These are phyloP conservation scores for Suncus etruscus DNA, from an alignment of 2,113 vertebrate genomes.

Conservation along the genomic window DNA sequence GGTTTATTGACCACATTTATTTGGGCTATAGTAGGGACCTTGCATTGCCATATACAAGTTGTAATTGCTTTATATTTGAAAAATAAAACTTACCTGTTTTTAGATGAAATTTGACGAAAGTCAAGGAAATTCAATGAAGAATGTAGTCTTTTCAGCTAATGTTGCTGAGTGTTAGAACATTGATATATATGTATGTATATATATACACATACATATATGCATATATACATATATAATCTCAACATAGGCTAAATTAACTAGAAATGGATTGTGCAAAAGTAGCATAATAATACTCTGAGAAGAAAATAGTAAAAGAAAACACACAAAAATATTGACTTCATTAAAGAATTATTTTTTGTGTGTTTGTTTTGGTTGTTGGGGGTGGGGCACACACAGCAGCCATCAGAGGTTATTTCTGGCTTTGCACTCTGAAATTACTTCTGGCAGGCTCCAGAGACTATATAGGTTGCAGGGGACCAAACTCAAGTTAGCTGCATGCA, in stretches of 20 bases:
- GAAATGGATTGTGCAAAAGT: neutral
- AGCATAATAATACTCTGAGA: neutral
- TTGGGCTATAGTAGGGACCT: neutral
- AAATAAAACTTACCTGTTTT: neutral
- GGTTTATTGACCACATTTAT: neutral
- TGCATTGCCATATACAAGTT: neutral
- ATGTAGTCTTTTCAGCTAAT: constrained; percentile 30
- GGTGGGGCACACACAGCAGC: no score
- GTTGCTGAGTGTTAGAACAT: neutral
- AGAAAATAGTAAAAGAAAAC: neutral
- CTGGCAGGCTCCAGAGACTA: no score
- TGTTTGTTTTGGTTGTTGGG: no score
- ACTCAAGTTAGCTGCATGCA: no score
- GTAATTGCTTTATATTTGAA: neutral
- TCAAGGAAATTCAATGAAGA: constrained; percentile 17
- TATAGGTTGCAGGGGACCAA: no score
- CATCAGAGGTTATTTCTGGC: no score
- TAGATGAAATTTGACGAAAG: constrained; percentile 12
- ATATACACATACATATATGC: no score
- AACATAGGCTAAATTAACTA: neutral
- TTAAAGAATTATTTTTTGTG: neutral
- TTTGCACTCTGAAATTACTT: no score
- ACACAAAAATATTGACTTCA: neutral
- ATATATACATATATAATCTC: neutral
- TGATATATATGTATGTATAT: neutral